Evolutionary conservation across 1,140 invertebrate species (phyloP).

Genomic region (Pseudomyrmex flavicornis): DNA sequence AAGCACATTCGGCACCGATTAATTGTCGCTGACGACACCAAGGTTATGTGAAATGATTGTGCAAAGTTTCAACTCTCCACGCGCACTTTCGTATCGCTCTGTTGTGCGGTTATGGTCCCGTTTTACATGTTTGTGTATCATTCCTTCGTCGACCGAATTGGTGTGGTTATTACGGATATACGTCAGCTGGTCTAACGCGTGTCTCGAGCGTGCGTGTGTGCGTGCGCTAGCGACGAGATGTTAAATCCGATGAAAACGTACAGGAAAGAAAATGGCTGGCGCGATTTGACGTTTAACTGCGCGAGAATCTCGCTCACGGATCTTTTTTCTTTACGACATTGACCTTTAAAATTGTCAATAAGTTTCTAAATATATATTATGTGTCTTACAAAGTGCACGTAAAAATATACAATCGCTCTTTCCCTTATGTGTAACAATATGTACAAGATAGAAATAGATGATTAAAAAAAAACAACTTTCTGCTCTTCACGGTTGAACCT

Average conservation of each 20-base stretch:
- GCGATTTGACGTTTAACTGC: conserved; percentile 36
- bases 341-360: neutral
- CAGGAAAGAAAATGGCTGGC: conserved; percentile 28
- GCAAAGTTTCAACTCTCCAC: neutral
- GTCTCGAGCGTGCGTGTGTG: neutral
- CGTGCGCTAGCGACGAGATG: neutral
- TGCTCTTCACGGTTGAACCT: too few species aligned
- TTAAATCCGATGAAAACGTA: neutral
- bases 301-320: neutral
- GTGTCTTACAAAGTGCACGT: too few species aligned
- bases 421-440: too few species aligned
- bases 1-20: conserved; percentile 1
- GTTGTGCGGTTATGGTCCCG: conserved; percentile 7
- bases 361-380: neutral
- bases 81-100: neutral
- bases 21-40: neutral
- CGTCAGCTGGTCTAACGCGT: conserved; percentile 22
- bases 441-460: too few species aligned
- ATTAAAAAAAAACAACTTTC: too few species aligned
- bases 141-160: conserved; percentile 1
- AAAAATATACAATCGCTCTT: too few species aligned
- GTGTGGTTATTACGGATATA: neutral
- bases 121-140: neutral
- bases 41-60: conserved; percentile 17
- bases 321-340: conserved; percentile 2